phyloP scores from a whole-genome alignment of 64 coral and sea anemone genomes.

The Hydrozoanthus tunicans region DNA sequence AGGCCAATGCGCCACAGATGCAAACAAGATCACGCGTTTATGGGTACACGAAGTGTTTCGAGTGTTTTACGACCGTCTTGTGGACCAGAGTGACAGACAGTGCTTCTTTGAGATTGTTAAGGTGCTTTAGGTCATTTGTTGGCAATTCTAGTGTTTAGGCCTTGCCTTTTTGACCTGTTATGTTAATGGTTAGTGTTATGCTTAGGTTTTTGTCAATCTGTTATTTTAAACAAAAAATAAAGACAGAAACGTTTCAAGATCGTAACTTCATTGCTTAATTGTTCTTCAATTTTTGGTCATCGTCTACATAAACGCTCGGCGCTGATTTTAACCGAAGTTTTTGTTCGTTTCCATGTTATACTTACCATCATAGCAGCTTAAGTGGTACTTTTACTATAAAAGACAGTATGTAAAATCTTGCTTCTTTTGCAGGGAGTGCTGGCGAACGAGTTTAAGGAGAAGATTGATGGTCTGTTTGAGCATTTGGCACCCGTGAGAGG shows the following conservation, averaged over 20 bases:
- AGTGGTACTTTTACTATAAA: too few relatives aligned
- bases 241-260: too few relatives aligned
- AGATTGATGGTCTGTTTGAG: constrained; percentile 83
- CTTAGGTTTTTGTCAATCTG: too few relatives aligned
- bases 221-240: too few relatives aligned
- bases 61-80: constrained; percentile 95
- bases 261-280: too few relatives aligned
- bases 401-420: background rate
- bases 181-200: too few relatives aligned
- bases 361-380: too few relatives aligned
- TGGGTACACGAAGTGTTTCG: constrained; percentile 98
- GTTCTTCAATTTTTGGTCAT: too few relatives aligned
- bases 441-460: constrained; percentile 96
- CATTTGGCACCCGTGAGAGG: constrained; percentile 68
- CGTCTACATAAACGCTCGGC: too few relatives aligned
- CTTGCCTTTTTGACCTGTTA: background rate
- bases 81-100: constrained; percentile 68
- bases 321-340: too few relatives aligned
- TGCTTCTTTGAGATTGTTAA: constrained; percentile 96
- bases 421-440: constrained; percentile 74
- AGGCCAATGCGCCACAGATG: constrained; percentile 63
- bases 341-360: too few relatives aligned
- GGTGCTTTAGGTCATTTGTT: constrained; percentile 19
- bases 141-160: background rate
- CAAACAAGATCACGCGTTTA: constrained; percentile 69